Evolutionary conservation across 2,797 vertebrate species (phyloP).

Genomic region (Anableps anableps): DNA sequence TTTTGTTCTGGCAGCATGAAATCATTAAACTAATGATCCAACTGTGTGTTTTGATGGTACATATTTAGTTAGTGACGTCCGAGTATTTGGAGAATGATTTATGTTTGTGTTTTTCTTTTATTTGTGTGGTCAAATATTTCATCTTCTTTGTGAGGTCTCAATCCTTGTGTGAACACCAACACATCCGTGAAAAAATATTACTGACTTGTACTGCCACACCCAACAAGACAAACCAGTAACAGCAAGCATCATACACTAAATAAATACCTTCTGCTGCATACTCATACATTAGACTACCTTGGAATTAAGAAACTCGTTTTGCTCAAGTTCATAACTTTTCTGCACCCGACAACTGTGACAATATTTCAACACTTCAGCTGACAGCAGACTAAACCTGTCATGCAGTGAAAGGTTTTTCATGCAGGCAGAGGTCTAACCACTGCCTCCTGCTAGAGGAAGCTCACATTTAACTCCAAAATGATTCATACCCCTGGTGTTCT

Average conservation of each 20-base stretch:
- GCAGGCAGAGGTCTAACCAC: no score
- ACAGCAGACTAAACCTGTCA: background rate
- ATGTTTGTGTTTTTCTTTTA: background rate
- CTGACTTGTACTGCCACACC: conserved; percentile 1
- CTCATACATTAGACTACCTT: background rate
- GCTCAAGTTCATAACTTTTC: background rate
- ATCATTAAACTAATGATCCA: background rate
- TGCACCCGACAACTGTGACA: background rate
- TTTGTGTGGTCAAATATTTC: background rate
- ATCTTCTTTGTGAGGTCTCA: background rate
- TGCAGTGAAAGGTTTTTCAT: no score
- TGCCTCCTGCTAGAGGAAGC: background rate
- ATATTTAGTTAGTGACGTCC: background rate
- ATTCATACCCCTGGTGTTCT: background rate
- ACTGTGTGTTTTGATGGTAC: background rate
- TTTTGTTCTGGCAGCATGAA: conserved; percentile 4
- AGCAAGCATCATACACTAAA: background rate
- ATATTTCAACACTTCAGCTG: background rate
- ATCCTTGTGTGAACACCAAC: background rate
- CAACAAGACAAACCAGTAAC: conserved; percentile 7
- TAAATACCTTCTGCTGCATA: background rate
- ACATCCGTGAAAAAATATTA: background rate
- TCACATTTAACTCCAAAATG: background rate
- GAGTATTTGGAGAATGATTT: background rate
- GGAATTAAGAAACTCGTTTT: background rate